Evolutionary conservation across 1,140 invertebrate species (phyloP).

Genomic region (Venturia canescens): DNA sequence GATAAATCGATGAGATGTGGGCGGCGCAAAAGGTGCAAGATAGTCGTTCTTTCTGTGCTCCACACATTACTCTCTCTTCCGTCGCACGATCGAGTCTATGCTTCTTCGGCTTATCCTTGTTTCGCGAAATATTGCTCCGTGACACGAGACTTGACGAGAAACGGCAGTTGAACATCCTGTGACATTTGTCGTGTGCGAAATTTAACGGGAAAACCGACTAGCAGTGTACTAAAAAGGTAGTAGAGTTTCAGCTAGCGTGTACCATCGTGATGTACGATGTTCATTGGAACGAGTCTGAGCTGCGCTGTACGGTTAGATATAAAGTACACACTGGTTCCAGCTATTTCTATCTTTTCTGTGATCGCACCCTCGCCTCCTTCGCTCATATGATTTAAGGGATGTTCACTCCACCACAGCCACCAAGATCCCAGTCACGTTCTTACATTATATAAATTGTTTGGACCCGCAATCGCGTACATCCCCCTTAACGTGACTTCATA

Average conservation of each 20-base stretch:
- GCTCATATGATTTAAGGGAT: constrained; percentile 68
- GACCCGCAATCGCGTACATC: neutral
- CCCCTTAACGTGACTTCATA: neutral
- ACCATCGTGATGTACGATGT: constrained; percentile 34
- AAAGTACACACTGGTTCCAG: constrained; percentile 21
- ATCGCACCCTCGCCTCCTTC: constrained; percentile 35
- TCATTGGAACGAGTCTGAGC: constrained; percentile 1
- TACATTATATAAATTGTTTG: constrained; percentile 37
- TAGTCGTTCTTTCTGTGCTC: neutral
- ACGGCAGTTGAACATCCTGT: constrained; percentile 1
- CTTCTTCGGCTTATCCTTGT: neutral
- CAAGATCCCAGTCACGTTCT: constrained; percentile 67
- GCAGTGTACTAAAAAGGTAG: neutral
- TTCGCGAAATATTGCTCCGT: constrained; percentile 62
- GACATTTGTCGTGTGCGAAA: constrained; percentile 62
- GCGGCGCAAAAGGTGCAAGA: neutral
- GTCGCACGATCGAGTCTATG: neutral
- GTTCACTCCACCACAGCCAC: constrained; percentile 49
- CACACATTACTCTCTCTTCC: neutral
- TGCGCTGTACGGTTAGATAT: neutral
- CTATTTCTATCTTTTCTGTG: constrained; percentile 16
- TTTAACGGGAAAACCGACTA: constrained; percentile 54
- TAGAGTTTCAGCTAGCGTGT: neutral
- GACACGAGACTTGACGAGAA: constrained; percentile 60
- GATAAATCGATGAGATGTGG: constrained; percentile 4